These are phyloP conservation scores for Diarsia brunnea DNA, from an alignment of 2,888 invertebrate genomes.

Conservation along the genomic window DNA sequence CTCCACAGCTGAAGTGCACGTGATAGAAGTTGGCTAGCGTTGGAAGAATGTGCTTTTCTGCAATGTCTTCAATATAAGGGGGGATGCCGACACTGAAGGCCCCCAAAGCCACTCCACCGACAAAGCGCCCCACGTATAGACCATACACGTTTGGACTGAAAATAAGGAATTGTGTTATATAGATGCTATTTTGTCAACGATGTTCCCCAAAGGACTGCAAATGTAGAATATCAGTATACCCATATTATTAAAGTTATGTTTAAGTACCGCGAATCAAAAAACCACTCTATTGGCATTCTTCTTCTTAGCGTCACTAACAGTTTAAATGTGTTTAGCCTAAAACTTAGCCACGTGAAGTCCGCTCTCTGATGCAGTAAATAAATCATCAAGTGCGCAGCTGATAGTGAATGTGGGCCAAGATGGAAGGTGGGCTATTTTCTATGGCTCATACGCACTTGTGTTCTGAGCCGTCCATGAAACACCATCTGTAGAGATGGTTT, in stretches of 20 bases:
- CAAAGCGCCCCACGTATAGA: slow-evolving; percentile 89
- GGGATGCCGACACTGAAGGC: slow-evolving; percentile 92
- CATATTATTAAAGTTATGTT: too few relatives aligned
- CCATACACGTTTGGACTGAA: slow-evolving; percentile 87
- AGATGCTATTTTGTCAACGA: neutral
- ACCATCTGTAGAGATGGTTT: too few relatives aligned
- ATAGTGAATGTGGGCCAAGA: too few relatives aligned
- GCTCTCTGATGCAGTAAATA: too few relatives aligned
- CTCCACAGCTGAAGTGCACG: slow-evolving; percentile 92
- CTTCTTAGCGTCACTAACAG: too few relatives aligned
- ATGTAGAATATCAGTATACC: neutral
- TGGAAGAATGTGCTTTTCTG: slow-evolving; percentile 91
- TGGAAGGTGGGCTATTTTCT: too few relatives aligned
- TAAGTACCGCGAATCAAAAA: neutral
- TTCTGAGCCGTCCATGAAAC: too few relatives aligned
- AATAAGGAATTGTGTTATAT: slow-evolving; percentile 4
- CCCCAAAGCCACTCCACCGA: slow-evolving; percentile 92
- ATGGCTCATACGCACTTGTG: too few relatives aligned
- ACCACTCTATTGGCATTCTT: neutral
- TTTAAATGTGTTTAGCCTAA: too few relatives aligned
- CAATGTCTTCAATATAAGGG: slow-evolving; percentile 92
- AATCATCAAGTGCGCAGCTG: too few relatives aligned
- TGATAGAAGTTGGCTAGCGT: slow-evolving; percentile 93
- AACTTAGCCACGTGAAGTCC: too few relatives aligned
- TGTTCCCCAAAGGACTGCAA: neutral